Evolutionary conservation across 1,140 invertebrate species (phyloP), one percentile per base, ranked within the genome.

Genomic region (Bombus soroeensis): DNA sequence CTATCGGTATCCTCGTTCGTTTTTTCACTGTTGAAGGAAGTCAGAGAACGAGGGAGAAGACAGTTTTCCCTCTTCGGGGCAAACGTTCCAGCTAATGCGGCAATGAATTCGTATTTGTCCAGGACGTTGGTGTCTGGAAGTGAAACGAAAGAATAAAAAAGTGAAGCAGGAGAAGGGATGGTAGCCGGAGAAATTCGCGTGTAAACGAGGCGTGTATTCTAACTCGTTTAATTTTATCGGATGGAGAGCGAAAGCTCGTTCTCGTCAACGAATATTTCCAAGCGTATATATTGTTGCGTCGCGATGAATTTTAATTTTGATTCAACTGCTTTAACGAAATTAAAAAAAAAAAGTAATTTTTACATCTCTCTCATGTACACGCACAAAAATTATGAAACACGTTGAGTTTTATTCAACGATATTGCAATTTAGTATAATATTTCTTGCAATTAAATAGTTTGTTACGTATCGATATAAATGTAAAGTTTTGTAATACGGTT

Each of bases 51-150:
- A 43, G n/a, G 41, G 47, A n/a, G n/a, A 83, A 82, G 80, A 41
- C 41, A 59, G 64, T 72, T 85, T 68, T 53, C 79, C 87, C 84
- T 80, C 34, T 68, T 82, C 87, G 77, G 37, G 12, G 87, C 41
- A 84, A 88, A 87, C 88, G 81, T 87, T 88, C 77, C 74, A n/a
- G 70, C 77, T 90, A 90, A 90, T 88, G 89, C 83, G 81, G 87
- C 81, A 90, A 90, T 90, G 89, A 89, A 90, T 91, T 91, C 89
- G 89, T 91, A 89, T 91, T 91, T 91, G 89, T 90, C 83, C 89
- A 86, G 83, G 83, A 77, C 81, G 85, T 74, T 66, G 83, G 78
- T 87, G 85, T 84, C 85, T 83, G 74, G 53, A 62, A 83, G 64
- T 80, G 86, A 85, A 83, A 87, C 86, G 81, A 25, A 68, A 39